Evolutionary conservation across 2,113 vertebrate species (phyloP), one percentile per base, ranked within the genome.

Genomic region (Puntigrus tetrazona): DNA sequence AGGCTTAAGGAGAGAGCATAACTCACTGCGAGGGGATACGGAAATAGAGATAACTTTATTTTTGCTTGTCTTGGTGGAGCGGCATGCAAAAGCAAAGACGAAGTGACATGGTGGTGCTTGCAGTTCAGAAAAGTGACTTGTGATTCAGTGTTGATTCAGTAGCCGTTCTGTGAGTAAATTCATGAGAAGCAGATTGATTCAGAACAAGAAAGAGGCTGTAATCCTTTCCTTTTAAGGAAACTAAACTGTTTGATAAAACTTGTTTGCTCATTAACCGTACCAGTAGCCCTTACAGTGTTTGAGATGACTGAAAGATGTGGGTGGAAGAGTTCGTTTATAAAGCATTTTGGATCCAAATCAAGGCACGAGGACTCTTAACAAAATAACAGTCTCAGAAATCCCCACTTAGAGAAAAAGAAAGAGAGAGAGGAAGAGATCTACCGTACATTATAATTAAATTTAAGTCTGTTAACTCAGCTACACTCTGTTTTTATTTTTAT

Each of bases 291-390:
- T 38, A 82, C 29, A 9, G 52, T 57, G 2, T 52, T 45, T n/a
- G 43, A 52, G 61, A 70, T 47, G 47, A 50, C 57, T 55, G 27
- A 34, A 52, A 52, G 27, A 76, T 52, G 74, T 55, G 47, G 27
- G 38, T 70, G 47, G 27, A 81, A 81, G 50, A 61, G 80, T 67
- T 82, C 36, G 78, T 82, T 78, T 67, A 82, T 43, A 4, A 8
- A n/a, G 61, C 9, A 43, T 31, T 78, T 47, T 69, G 72, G 79
- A 75, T 82, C 36, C 16, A 82, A 70, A 73, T 57, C 34, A 75
- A 59, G 25, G 25, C 43, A 76, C 27, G 29, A 76, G 27, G 45
- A 50, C 29, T 22, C 16, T 22, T 38, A 38, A 69, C 34, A 70
- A 38, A 50, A 31, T 76, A 20, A 34, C 9, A 75, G 25, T 22